These are phyloP conservation scores for Caradrina clavipalpis DNA, from an alignment of 2,888 invertebrate genomes.

Conservation along the genomic window DNA sequence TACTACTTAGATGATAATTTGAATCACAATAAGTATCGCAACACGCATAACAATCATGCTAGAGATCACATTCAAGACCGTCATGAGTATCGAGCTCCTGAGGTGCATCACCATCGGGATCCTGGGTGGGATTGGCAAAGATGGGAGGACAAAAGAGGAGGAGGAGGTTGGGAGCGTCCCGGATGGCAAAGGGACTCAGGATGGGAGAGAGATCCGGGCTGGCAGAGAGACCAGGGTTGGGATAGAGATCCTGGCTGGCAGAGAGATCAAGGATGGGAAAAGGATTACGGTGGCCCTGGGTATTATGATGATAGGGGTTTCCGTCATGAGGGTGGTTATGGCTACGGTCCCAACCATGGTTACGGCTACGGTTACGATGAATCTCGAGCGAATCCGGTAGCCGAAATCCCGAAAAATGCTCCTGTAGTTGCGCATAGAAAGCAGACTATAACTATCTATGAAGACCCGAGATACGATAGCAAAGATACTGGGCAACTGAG, in stretches of 20 bases:
- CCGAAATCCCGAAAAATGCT: conserved; percentile 78
- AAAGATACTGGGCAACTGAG: conserved; percentile 82
- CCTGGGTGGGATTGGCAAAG: conserved; percentile 82
- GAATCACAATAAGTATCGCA: conserved; percentile 83
- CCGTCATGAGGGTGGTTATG: conserved; percentile 84
- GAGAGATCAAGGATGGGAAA: conserved; percentile 73
- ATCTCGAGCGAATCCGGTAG: conserved; percentile 79
- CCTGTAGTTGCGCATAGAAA: conserved; percentile 86
- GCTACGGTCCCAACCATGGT: conserved; percentile 82
- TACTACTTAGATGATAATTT: conserved; percentile 86
- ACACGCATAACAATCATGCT: conserved; percentile 81
- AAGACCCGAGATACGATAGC: conserved; percentile 87
- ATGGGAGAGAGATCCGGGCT: conserved; percentile 67
- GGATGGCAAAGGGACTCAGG: conserved; percentile 71
- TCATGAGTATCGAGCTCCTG: conserved; percentile 77
- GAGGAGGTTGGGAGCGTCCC: conserved; percentile 71
- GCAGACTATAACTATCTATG: conserved; percentile 89
- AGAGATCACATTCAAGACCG: conserved; percentile 81
- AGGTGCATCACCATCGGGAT: conserved; percentile 68
- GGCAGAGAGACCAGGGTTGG: conserved; percentile 73
- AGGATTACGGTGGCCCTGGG: conserved; percentile 83
- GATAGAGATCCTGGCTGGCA: conserved; percentile 72
- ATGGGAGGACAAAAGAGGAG: conserved; percentile 74
- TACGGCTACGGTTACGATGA: conserved; percentile 85
- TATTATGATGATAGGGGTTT: conserved; percentile 85